phyloP scores from a whole-genome alignment of 2,797 vertebrate species.

The Chaetophractus vellerosus region DNA sequence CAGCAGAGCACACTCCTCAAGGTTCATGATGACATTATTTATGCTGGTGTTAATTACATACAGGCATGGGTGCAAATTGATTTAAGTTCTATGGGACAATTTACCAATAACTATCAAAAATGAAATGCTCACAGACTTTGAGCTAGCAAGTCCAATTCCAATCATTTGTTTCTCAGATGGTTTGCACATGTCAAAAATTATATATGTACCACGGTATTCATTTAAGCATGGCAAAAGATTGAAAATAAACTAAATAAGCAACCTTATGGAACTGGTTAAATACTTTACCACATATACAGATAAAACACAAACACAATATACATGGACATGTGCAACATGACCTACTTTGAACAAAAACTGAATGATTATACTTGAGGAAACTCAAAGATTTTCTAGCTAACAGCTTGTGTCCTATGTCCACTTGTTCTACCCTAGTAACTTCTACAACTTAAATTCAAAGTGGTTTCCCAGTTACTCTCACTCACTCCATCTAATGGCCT shows the following conservation, averaged over 20 bases:
- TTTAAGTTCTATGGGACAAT: background rate
- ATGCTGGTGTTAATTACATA: background rate
- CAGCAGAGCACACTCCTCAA: background rate
- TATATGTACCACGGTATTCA: no score
- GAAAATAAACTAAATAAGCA: background rate
- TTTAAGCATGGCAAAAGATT: background rate
- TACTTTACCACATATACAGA: background rate
- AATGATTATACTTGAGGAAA: background rate
- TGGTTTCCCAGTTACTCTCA: background rate
- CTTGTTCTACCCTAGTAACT: background rate
- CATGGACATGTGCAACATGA: no score
- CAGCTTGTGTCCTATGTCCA: background rate
- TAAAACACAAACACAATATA: background rate
- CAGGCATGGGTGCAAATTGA: background rate
- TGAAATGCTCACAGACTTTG: background rate
- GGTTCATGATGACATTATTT: slow-evolving; percentile 57
- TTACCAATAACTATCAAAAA: background rate
- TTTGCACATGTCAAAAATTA: no score
- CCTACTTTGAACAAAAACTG: background rate
- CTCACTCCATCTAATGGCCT: background rate
- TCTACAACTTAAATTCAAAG: background rate
- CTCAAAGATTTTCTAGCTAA: background rate
- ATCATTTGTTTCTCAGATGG: no score
- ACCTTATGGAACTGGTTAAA: background rate
- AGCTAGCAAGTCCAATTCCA: background rate